Evolutionary conservation across 2,888 invertebrate genomes (phyloP).

Genomic region (Tineola bisselliella): DNA sequence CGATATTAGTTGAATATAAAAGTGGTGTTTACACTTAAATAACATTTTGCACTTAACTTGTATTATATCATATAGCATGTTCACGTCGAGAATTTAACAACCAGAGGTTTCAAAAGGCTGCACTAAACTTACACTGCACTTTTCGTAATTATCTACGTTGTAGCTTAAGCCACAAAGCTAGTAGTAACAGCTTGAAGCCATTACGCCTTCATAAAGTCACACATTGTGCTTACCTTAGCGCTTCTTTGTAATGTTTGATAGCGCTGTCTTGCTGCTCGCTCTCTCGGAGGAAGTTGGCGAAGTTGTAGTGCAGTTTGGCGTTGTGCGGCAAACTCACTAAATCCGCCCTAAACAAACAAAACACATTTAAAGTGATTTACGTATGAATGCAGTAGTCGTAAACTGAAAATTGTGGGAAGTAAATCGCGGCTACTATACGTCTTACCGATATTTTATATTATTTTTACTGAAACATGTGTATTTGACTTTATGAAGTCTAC

Average conservation of each 20-base stretch:
- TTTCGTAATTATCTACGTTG: slow-evolving; percentile 2
- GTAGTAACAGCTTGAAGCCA: not conserved
- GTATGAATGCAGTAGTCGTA: slow-evolving; percentile 14
- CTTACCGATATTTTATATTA: not conserved
- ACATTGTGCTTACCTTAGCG: slow-evolving; percentile 74
- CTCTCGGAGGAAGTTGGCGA: slow-evolving; percentile 85
- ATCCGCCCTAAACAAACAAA: slow-evolving; percentile 77
- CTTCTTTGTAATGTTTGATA: slow-evolving; percentile 81
- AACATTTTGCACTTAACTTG: not conserved
- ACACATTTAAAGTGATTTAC: slow-evolving; percentile 26
- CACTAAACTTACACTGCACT: not conserved
- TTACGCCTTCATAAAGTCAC: slow-evolving; percentile 2
- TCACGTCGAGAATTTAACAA: not conserved
- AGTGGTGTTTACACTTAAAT: not conserved
- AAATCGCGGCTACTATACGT: not conserved
- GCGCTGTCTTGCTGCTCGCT: slow-evolving; percentile 77
- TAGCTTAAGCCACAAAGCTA: not conserved
- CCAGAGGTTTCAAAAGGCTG: not conserved
- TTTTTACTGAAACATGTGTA: not conserved
- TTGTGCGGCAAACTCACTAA: slow-evolving; percentile 83
- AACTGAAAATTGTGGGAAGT: slow-evolving; percentile 6
- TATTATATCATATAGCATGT: not conserved
- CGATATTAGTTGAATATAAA: no score
- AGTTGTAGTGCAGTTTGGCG: slow-evolving; percentile 93
- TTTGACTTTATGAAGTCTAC: not conserved